phyloP scores from a whole-genome alignment of 2,797 vertebrate genomes.

The Poeciliopsis turneri region DNA sequence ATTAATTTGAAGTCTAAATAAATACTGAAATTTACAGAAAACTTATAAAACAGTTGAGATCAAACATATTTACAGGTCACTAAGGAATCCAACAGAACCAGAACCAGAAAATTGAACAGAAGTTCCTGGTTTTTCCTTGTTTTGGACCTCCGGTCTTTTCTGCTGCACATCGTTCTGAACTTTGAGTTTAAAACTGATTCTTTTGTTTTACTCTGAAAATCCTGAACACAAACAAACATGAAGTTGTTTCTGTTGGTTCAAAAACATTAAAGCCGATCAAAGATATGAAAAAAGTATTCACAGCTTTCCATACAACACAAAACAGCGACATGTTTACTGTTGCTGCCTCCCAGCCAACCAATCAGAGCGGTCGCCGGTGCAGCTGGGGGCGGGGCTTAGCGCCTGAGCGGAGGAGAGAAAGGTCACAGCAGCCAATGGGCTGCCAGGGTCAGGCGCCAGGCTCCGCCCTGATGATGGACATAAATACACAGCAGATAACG shows the following conservation, averaged over 20 bases:
- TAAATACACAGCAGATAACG: background rate
- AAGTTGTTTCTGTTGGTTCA: conserved; percentile 6
- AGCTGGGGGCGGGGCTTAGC: conserved; percentile 31
- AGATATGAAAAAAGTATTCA: conserved; percentile 51
- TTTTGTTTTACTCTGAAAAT: conserved; percentile 22
- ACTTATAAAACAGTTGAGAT: conserved; percentile 71
- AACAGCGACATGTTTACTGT: conserved; percentile 28
- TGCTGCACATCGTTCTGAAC: background rate
- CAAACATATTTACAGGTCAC: conserved; percentile 79
- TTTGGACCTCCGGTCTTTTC: background rate
- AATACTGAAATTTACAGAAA: conserved; percentile 80
- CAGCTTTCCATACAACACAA: conserved; percentile 45
- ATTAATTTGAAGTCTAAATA: conserved; percentile 75
- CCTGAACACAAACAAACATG: conserved; percentile 24
- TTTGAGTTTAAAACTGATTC: background rate
- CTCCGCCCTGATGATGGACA: background rate
- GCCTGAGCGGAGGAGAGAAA: conserved; percentile 9
- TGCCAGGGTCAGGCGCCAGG: background rate
- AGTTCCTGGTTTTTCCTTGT: conserved; percentile 1
- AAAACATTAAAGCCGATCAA: conserved; percentile 24
- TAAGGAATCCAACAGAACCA: conserved; percentile 20
- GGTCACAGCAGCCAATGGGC: conserved; percentile 3
- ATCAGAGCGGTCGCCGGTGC: conserved; percentile 37
- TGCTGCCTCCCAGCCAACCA: conserved; percentile 13
- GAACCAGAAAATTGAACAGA: conserved; percentile 1